phyloP scores from a whole-genome alignment of 1,140 invertebrate genomes.

The Caenorhabditis remanei region DNA sequence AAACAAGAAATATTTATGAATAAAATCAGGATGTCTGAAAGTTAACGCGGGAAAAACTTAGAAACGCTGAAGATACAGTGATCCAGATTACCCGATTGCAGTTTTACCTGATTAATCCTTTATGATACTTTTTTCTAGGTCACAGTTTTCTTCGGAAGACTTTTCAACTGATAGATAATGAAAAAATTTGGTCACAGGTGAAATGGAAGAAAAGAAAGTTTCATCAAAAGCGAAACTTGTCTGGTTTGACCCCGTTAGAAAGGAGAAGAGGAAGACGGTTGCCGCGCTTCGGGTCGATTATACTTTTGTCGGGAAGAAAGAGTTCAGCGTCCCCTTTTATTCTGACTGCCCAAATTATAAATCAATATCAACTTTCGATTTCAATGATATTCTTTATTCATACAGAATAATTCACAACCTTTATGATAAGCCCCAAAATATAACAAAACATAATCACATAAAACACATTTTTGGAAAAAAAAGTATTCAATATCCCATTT shows the following conservation, averaged over 20 bases:
- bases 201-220: slow-evolving; percentile 5
- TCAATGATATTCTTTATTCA: neutral
- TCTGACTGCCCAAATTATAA: neutral
- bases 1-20: neutral
- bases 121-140: slow-evolving; percentile 49
- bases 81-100: no score
- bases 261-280: neutral
- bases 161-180: neutral
- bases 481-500: neutral
- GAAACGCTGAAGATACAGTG: neutral
- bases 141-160: slow-evolving; percentile 27
- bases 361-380: slow-evolving; percentile 3
- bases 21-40: neutral
- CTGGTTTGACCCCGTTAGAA: slow-evolving; percentile 50
- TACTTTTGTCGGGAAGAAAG: slow-evolving; percentile 41
- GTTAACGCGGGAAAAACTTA: neutral
- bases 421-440: neutral
- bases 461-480: neutral
- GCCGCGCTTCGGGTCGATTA: neutral
- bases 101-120: slow-evolving; percentile 43
- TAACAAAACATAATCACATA: neutral
- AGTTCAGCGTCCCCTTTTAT: neutral
- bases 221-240: slow-evolving; percentile 39
- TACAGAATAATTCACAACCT: slow-evolving; percentile 5
- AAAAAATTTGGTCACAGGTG: slow-evolving; percentile 48